A percentile compares a stretch with the other conserved stretches of the same genome.
Conservation (phyloP, 2,888 invertebrate genomes). For the Machimus rusticus region DNA sequence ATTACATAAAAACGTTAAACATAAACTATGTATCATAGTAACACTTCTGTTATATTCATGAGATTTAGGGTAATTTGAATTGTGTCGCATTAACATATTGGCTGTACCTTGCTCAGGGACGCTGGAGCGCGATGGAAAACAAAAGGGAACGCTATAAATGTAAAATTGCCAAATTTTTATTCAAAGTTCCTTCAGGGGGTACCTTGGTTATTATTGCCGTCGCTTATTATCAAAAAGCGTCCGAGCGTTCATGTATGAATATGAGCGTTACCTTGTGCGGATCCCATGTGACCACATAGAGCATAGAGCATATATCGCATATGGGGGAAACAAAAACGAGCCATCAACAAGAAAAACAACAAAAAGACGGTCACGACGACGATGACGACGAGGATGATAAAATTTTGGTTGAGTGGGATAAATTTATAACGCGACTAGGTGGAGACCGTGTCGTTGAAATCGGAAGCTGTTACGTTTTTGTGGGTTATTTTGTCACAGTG, state of each 20-base stretch:
- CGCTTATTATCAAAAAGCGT: constrained; percentile 53
- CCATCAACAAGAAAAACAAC: constrained; percentile 25
- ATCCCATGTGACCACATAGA: constrained; percentile 18
- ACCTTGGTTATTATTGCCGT: constrained; percentile 46
- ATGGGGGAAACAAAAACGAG: neutral
- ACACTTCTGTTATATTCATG: neutral
- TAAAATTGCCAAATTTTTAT: constrained; percentile 41
- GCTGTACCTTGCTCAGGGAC: neutral
- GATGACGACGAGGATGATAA: neutral
- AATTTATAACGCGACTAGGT: constrained; percentile 5
- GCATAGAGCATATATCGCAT: neutral
- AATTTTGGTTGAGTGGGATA: constrained; percentile 17
- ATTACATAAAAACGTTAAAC: neutral
- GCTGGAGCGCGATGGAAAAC: neutral
- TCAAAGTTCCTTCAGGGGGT: constrained; percentile 32
- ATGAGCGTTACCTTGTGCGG: constrained; percentile 44
- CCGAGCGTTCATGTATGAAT: constrained; percentile 52
- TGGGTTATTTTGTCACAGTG: neutral
- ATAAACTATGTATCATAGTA: neutral
- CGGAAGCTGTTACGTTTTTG: neutral
- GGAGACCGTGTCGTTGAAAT: neutral
- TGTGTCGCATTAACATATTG: neutral
- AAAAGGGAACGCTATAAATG: constrained; percentile 16
- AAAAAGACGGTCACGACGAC: neutral
- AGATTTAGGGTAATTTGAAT: neutral